Conservation (phyloP, 2,888 invertebrate species). For the Ichneumon xanthorius region DNA sequence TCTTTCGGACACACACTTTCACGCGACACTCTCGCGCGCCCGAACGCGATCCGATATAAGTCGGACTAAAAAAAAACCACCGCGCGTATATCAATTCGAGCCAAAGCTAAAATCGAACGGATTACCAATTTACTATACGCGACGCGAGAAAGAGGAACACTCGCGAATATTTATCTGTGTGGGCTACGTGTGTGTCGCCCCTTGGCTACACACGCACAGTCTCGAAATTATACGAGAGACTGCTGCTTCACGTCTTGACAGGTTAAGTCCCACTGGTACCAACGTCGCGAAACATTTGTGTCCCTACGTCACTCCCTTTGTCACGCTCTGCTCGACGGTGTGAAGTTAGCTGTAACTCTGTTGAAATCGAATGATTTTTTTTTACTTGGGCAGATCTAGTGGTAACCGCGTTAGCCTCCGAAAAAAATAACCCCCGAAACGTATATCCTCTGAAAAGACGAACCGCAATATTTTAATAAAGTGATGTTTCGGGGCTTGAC, state of each 20-base stretch:
- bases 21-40: conserved; percentile 34
- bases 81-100: conserved; percentile 27
- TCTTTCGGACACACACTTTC: conserved; percentile 42
- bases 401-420: no score
- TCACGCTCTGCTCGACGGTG: not conserved
- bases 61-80: conserved; percentile 40
- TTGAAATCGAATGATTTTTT: not conserved
- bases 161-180: not conserved
- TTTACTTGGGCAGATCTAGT: no score
- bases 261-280: conserved; percentile 77
- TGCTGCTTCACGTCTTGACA: conserved; percentile 74
- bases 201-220: conserved; percentile 48
- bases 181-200: conserved; percentile 11
- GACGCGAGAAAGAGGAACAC: conserved; percentile 29
- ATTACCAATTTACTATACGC: conserved; percentile 30
- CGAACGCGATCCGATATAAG: conserved; percentile 16
- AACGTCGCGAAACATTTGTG: conserved; percentile 55
- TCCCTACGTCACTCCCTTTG: conserved; percentile 2
- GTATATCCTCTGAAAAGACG: no score
- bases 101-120: conserved; percentile 46
- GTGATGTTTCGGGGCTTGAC: no score
- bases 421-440: no score
- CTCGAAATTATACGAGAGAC: conserved; percentile 55
- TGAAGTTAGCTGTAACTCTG: not conserved
- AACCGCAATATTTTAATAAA: no score